phyloP scores from a whole-genome alignment of 2,113 vertebrate species.

The Podarcis cretensis region DNA sequence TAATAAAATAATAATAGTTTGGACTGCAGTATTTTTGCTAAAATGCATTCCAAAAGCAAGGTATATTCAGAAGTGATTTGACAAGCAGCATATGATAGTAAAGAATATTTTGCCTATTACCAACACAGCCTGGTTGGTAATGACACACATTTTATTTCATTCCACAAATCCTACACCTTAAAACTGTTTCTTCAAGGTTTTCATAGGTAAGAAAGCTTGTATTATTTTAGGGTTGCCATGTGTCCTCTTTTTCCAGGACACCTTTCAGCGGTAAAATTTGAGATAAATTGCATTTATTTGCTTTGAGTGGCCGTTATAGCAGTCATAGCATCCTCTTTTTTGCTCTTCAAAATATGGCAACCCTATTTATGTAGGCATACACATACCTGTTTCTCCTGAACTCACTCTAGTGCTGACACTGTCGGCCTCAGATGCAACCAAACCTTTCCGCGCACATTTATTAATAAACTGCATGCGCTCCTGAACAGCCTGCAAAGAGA shows the following conservation, averaged over 20 bases:
- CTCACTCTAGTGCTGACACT: neutral
- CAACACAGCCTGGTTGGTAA: too few relatives aligned
- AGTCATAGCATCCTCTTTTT: too few relatives aligned
- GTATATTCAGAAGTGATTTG: neutral
- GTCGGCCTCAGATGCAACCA: slow-evolving; percentile 26
- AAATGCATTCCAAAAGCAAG: neutral
- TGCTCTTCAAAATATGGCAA: neutral
- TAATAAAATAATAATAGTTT: neutral
- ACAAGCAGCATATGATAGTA: neutral
- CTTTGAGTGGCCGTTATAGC: too few relatives aligned
- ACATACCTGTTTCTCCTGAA: slow-evolving; percentile 54
- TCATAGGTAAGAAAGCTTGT: neutral
- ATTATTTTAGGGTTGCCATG: neutral
- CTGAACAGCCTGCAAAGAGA: slow-evolving; percentile 78
- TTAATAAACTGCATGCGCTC: slow-evolving; percentile 79
- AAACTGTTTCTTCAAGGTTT: neutral
- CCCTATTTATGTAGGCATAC: neutral
- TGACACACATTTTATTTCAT: neutral
- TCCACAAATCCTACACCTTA: too few relatives aligned
- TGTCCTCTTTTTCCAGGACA: too few relatives aligned
- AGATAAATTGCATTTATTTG: too few relatives aligned
- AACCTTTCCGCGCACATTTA: slow-evolving; percentile 45
- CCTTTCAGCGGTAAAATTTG: too few relatives aligned
- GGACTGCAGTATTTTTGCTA: neutral
- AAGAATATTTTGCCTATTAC: too few relatives aligned